Percentiles rank a stretch among this genome's conserved stretches.
phyloP scores from a whole-genome alignment of 2,888 invertebrate species.

The Panopea generosa region DNA sequence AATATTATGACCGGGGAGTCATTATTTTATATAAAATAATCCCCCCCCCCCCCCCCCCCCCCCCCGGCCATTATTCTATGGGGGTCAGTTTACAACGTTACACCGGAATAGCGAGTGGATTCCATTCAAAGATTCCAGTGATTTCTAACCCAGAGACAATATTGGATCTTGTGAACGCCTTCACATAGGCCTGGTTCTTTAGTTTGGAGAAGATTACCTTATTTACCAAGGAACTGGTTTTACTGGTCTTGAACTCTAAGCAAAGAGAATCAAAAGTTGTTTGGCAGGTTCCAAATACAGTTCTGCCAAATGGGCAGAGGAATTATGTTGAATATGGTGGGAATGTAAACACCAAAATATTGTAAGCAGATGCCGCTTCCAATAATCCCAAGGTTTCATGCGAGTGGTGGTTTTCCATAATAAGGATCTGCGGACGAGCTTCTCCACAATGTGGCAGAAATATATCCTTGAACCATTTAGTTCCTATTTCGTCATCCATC shows the following conservation, averaged over 20 bases:
- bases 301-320: neutral
- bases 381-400: constrained; percentile 61
- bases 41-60: no score
- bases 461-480: constrained; percentile 62
- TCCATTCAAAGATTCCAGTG: neutral
- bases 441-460: constrained; percentile 63
- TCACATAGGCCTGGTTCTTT: neutral
- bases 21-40: no score
- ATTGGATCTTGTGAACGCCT: neutral
- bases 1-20: no score
- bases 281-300: neutral
- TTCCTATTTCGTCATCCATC: constrained; percentile 63
- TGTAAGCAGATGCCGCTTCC: constrained; percentile 52
- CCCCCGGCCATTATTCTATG: no score
- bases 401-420: constrained; percentile 58
- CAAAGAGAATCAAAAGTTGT: neutral
- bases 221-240: neutral
- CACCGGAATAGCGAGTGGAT: neutral
- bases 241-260: neutral
- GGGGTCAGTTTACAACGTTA: no score
- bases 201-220: neutral
- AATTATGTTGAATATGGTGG: constrained; percentile 11
- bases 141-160: neutral
- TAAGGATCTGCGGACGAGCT: constrained; percentile 55
- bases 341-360: constrained; percentile 15